Base-by-base conservation (phyloP, 1,140 invertebrate species). In the Steinernema khuongi region DNA sequence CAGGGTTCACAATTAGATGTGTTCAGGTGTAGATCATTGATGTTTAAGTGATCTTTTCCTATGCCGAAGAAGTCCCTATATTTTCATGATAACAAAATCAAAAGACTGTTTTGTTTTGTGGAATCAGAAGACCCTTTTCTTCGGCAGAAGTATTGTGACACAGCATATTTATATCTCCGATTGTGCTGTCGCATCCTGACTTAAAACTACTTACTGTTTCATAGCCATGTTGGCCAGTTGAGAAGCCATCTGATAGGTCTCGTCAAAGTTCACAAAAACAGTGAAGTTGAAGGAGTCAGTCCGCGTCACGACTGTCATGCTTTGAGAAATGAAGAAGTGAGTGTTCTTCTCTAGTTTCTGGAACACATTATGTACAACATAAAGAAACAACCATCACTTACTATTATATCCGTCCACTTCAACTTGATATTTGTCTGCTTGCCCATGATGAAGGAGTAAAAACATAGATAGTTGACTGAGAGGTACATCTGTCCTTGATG, bases 211-310 rank as follows among this genome's bases (percentile, higher is more conserved):
- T 87, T 86, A 90, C 90, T 94, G 91, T 90, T 94, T 94, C 90
- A 97, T 96, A 50, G 94, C 94, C 87, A 97, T 90, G 88, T 97
- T 97, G 66, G 93, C 93, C 36, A 99, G 87, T 87, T 97, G 95
- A 81, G 94, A 91, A 91, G 97, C 96, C 71, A 97, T 85, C 44
- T 89, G 88, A 87, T 92, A 96, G 0, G 94, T 94, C 86, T 98
- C 94, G 43, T 89, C 90, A 84, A 93, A 93, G 80, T 91, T 91
- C 67, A 94, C 86, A 82, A 98, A 92, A 90, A 97, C 90, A 28
- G 91, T 93, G 87, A 96, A 96, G 85, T 91, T 74, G 29, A 76
- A 79, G 22, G 70, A 70, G 1, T 78, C 82, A 81, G 93, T 91
- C 79, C 93, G 89, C 1, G 93, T 95, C 18, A 90, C 89, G 1